These are phyloP conservation scores for Neolamprologus kungweensis DNA, from an alignment of 2,113 vertebrate genomes.

Conservation along the genomic window DNA sequence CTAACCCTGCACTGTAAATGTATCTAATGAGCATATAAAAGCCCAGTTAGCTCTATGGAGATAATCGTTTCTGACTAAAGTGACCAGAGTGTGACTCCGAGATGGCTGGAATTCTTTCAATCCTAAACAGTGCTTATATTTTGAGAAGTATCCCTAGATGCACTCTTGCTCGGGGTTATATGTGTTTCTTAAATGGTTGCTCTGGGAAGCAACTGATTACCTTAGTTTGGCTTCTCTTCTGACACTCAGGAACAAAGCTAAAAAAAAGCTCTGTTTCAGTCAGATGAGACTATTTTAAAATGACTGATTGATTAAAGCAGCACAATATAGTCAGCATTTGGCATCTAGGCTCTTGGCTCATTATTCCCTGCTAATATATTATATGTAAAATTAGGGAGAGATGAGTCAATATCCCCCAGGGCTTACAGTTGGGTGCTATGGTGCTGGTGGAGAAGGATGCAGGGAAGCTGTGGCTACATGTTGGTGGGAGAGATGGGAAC, in stretches of 20 bases:
- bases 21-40: constrained; percentile 17
- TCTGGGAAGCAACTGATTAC: background rate
- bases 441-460: background rate
- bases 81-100: background rate
- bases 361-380: background rate
- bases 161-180: background rate
- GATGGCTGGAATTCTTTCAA: background rate
- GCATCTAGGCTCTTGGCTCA: background rate
- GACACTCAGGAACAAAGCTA: background rate
- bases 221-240: background rate
- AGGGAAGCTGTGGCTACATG: background rate
- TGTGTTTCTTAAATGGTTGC: background rate
- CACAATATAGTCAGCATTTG: background rate
- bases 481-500: background rate
- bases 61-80: background rate
- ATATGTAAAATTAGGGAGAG: background rate
- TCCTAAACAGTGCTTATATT: background rate
- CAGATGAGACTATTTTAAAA: background rate
- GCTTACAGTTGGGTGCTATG: background rate
- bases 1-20: constrained; percentile 6
- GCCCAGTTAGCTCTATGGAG: constrained; percentile 16
- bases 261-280: background rate
- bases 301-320: background rate
- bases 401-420: background rate
- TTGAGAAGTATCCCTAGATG: background rate